Percentiles rank a stretch among this genome's conserved stretches.
phyloP scores from a whole-genome alignment of 2,113 vertebrate species.

The Caracal caracal region DNA sequence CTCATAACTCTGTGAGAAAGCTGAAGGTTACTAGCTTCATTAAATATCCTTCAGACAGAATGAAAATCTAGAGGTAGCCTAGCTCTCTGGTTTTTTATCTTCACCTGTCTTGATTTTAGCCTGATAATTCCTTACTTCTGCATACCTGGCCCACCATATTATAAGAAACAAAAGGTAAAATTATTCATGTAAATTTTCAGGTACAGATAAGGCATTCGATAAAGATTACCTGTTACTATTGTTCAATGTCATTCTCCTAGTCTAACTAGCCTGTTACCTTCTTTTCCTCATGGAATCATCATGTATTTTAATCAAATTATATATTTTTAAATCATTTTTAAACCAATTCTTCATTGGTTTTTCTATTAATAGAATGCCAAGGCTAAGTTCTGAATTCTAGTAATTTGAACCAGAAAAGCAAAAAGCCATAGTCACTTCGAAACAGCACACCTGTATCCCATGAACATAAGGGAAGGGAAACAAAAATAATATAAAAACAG shows the following conservation, averaged over 20 bases:
- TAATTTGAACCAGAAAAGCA: slow-evolving; percentile 63
- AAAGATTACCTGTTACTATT: background rate
- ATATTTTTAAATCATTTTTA: slow-evolving; percentile 9
- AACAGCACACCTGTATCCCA: too few relatives aligned
- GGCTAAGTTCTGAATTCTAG: slow-evolving; percentile 49
- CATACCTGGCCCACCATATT: background rate
- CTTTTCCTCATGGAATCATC: background rate
- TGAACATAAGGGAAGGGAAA: too few relatives aligned
- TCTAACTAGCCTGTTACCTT: background rate
- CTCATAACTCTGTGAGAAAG: background rate
- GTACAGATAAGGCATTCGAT: background rate
- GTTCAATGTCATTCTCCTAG: background rate
- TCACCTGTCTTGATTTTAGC: background rate
- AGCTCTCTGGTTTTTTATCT: background rate
- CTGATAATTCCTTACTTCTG: background rate
- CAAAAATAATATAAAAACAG: too few relatives aligned
- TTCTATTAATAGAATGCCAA: slow-evolving; percentile 58
- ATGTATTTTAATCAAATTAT: background rate
- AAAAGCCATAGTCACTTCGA: background rate
- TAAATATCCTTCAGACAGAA: background rate
- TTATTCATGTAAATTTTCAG: background rate
- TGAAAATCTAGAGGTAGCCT: background rate
- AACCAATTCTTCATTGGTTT: slow-evolving; percentile 40
- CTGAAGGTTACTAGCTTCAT: background rate
- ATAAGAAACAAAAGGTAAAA: background rate